Base-by-base conservation (phyloP, 2,888 invertebrate genomes). In the Melanostoma mellinum region DNA sequence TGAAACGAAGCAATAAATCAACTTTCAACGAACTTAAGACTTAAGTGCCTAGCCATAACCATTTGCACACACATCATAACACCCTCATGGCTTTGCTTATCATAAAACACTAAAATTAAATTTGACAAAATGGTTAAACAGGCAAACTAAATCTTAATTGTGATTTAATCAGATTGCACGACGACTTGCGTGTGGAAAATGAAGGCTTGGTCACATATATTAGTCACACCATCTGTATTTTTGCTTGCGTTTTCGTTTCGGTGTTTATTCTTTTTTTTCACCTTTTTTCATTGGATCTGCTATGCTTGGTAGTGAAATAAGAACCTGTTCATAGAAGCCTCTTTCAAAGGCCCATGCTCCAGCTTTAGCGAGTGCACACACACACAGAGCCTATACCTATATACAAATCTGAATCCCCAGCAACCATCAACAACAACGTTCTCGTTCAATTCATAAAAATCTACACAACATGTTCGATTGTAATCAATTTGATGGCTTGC, bases 401-500 rank as follows among this genome's bases (percentile, higher is more conserved):
- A n/a, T n/a, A 20, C 20, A 20, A 20, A 20, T 1, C 20, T 20
- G 20, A 20, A 1, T 20, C 20, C 20, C 20, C 40, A 50, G n/a
- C 3, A 44, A 63, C 32, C 53, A 4, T 6, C 40, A 38, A 30
- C n/a, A 61, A 6, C 35, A 20, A 33, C 4, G 10, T n/a, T 10
- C 32, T 35, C 32, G 30, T 71, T 52, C 52, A 72, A 72, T 72
- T 77, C 44, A 72, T 73, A 68, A 77, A 58, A 68, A 73, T 58
- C 50, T 42, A 60, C 74, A 65, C 74, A 74, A 79, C 55, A 74
- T 71, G 65, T 84, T 75, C 55, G 71, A 84, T 71, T 79, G 79
- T 75, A 84, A 84, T 84, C 79, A 79, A 71, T 82, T 78, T 69
- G 63, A 82, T 74, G 73, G 74, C 71, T 65, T 65, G 67, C 42